A percentile compares a stretch with the other conserved stretches of the same genome.
Evolutionary conservation across 2,888 invertebrate genomes (phyloP).

Genomic region (Epistrophe eligans): DNA sequence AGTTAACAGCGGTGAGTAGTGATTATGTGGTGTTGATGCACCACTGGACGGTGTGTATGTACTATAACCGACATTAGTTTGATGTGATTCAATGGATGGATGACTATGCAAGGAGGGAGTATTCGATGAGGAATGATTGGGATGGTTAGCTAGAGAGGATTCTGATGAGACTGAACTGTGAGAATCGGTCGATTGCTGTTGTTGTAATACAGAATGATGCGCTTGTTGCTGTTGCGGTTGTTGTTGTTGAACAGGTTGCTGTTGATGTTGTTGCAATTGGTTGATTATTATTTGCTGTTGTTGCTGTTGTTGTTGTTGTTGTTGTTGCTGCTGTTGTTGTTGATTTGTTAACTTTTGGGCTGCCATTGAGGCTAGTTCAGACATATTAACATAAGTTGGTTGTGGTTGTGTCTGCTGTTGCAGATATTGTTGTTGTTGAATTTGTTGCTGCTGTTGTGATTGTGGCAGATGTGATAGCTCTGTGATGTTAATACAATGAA

Average conservation of each 20-base stretch:
- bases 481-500: conserved; percentile 69
- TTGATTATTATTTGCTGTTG: conserved; percentile 66
- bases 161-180: conserved; percentile 81
- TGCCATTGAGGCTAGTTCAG: conserved; percentile 93
- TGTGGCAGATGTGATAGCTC: conserved; percentile 77
- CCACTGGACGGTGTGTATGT: conserved; percentile 82
- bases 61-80: conserved; percentile 78
- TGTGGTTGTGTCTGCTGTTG: conserved; percentile 83
- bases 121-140: conserved; percentile 79
- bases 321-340: conserved; percentile 78
- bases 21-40: conserved; percentile 83
- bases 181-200: conserved; percentile 85
- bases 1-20: conserved; percentile 83
- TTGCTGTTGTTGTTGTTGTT: conserved; percentile 76
- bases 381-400: conserved; percentile 96
- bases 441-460: conserved; percentile 78
- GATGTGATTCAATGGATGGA: conserved; percentile 82
- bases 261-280: conserved; percentile 62
- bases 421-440: conserved; percentile 71
- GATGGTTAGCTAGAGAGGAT: conserved; percentile 77
- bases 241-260: conserved; percentile 76
- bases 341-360: conserved; percentile 88
- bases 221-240: conserved; percentile 55
- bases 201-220: conserved; percentile 83
- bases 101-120: conserved; percentile 82